phyloP scores from a whole-genome alignment of 2,888 invertebrate species.

The Allygus modestus region DNA sequence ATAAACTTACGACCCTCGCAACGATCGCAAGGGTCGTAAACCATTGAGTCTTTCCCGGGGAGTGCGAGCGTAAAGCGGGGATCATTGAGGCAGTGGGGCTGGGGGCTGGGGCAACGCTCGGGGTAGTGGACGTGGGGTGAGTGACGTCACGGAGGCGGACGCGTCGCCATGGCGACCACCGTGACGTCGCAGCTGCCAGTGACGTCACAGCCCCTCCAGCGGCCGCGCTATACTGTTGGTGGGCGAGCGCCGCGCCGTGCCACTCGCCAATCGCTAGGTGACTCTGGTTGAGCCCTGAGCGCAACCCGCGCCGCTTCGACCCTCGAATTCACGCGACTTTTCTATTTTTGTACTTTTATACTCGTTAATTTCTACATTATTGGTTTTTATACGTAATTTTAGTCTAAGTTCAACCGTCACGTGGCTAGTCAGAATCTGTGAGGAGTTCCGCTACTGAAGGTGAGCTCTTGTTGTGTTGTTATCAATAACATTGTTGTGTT shows the following conservation, averaged over 20 bases:
- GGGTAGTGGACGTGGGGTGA: conserved; percentile 16
- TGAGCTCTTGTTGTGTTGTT: not conserved
- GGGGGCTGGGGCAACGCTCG: conserved; percentile 39
- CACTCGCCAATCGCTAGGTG: conserved; percentile 7
- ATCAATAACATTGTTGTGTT: not conserved
- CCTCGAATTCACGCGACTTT: conserved; percentile 11
- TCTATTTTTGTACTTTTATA: conserved; percentile 55
- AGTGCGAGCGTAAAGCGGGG: not conserved
- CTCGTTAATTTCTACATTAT: conserved; percentile 44
- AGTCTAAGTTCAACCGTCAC: conserved; percentile 18
- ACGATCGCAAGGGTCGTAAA: conserved; percentile 20
- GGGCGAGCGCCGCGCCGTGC: not conserved
- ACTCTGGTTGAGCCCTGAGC: conserved; percentile 21
- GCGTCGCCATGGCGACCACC: conserved; percentile 30
- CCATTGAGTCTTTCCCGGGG: not conserved
- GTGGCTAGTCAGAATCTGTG: conserved; percentile 23
- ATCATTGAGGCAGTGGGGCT: not conserved
- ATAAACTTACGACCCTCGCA: conserved; percentile 18
- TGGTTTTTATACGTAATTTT: conserved; percentile 51
- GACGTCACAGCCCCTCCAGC: conserved; percentile 27
- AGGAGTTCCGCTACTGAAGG: conserved; percentile 38
- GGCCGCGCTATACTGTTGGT: not conserved
- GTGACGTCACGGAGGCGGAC: conserved; percentile 36
- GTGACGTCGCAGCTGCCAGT: conserved; percentile 10
- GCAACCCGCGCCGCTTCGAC: not conserved